Conservation (phyloP, 2,113 vertebrate species). For the Plectropomus leopardus region DNA sequence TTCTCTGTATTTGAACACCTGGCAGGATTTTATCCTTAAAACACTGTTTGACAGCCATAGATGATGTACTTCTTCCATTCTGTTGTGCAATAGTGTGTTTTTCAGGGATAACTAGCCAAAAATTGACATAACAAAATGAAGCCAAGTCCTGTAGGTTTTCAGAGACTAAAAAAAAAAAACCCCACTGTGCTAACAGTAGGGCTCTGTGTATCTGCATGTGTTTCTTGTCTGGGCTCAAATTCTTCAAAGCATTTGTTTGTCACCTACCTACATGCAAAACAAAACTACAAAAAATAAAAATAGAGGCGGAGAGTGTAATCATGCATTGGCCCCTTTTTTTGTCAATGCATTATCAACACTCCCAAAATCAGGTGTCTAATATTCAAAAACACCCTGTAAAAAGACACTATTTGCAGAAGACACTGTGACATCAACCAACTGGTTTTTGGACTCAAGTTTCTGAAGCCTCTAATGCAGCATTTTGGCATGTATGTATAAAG, state of each 20-base stretch:
- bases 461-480: too few relatives aligned
- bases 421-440: too few relatives aligned
- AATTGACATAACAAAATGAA: neutral
- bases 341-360: too few relatives aligned
- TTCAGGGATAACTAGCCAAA: neutral
- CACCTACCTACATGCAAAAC: neutral
- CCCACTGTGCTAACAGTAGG: too few relatives aligned
- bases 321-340: neutral
- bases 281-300: neutral
- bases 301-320: neutral
- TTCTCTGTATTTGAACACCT: constrained; percentile 7
- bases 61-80: constrained; percentile 11
- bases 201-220: neutral
- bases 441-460: too few relatives aligned
- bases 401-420: too few relatives aligned
- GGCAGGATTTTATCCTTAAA: constrained; percentile 13
- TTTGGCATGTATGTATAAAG: too few relatives aligned
- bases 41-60: constrained; percentile 1
- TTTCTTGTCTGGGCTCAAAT: neutral
- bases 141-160: constrained; percentile 6
- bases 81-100: neutral
- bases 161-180: too few relatives aligned
- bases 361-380: neutral
- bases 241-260: neutral
- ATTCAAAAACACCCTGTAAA: neutral